Conservation (phyloP, 1,140 invertebrate species). For the Steinernema feltiae region DNA sequence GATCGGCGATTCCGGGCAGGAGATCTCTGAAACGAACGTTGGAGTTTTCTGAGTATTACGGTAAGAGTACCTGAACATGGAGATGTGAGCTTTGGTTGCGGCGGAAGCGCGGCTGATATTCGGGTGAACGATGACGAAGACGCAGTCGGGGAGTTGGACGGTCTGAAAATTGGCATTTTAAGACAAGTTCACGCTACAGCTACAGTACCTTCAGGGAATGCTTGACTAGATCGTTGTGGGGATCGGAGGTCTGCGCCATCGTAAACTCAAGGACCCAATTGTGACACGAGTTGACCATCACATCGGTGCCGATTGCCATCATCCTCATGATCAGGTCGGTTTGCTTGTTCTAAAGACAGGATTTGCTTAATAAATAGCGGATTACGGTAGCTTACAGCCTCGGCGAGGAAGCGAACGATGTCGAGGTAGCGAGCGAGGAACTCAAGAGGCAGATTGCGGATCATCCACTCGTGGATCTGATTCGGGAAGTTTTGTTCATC, state of each 20-base stretch:
- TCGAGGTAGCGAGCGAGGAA: not conserved
- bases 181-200: not conserved
- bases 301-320: not conserved
- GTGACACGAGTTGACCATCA: not conserved
- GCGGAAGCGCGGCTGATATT: not conserved
- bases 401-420: not conserved
- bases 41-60: not conserved
- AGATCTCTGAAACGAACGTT: not conserved
- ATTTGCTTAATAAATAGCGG: not conserved
- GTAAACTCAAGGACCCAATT: conserved; percentile 3
- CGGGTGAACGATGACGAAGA: conserved; percentile 3
- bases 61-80: not conserved
- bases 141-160: not conserved
- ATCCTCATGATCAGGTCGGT: not conserved
- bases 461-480: not conserved
- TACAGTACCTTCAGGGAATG: not conserved
- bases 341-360: not conserved
- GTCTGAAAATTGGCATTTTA: not conserved
- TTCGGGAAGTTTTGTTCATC: not conserved
- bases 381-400: not conserved
- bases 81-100: not conserved
- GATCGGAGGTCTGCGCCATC: not conserved
- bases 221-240: not conserved
- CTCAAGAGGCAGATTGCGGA: not conserved
- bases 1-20: not conserved